Base-by-base conservation (phyloP, 1,140 invertebrate species). In the Drosophila dunni region DNA sequence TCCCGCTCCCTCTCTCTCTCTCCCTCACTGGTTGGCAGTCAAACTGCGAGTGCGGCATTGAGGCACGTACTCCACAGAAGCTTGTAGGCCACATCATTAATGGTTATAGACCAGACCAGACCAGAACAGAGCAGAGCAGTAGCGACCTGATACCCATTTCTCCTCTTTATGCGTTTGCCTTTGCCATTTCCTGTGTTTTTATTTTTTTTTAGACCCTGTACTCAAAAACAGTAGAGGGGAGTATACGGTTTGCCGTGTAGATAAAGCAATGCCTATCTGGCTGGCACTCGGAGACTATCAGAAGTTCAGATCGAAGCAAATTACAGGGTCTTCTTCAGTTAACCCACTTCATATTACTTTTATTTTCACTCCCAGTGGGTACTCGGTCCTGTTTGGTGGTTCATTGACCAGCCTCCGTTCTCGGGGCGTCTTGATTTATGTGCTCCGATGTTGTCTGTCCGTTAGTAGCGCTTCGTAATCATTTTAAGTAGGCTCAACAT, bases 51-150 rank as follows among this genome's bases (percentile, higher is more conserved):
- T 63, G 65, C 29, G 64, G 63, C 66, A 85, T 64, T 75, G 69
- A 66, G 51, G 67, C 66, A 80, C 70, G 70, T 78, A 61, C 56
- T 75, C 45, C 73, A 70, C 79, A 29, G 67, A 54, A 75, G 75
- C 71, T 62, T 69, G 71, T 60, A 48, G 84, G 74, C 80, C 70
- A 89, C 70, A 84, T 89, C 84, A 89, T 89, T 89, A 89, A 89
- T 89, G 84, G 84, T 65, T 89, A 80, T 89, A 76, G 61, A 64
- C 70, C 60, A 42, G 42, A 64, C 53, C 58, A 81, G 74, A 66
- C 17, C 45, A 46, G 33, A 24, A 0, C 24, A 29, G 3, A 29
- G 24, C 6, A 6, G 24, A 29, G 24, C 6, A 29, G 24, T 29
- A 29, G 4, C 10, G 51, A n/a, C 36, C 51, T 17, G 42, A 24